phyloP scores from a whole-genome alignment of 2,113 vertebrate species.

The Microtus pennsylvanicus region DNA sequence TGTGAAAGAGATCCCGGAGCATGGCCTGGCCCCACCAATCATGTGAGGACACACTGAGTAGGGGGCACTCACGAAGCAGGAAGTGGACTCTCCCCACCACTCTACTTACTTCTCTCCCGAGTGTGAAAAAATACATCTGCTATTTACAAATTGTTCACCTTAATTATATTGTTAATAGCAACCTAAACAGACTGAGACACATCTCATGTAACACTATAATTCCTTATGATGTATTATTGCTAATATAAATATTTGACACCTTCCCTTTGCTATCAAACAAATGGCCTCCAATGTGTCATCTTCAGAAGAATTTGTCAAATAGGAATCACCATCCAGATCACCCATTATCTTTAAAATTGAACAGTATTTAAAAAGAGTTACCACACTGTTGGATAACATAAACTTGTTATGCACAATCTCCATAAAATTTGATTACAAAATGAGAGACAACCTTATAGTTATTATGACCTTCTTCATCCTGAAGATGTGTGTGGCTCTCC shows the following conservation, averaged over 20 bases:
- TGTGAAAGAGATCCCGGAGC: not conserved
- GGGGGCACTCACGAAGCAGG: not conserved
- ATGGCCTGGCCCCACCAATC: not conserved
- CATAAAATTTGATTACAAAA: not conserved
- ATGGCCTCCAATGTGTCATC: not conserved
- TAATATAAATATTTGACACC: not conserved
- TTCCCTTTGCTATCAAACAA: not conserved
- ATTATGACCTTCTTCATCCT: not conserved
- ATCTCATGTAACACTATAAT: not conserved
- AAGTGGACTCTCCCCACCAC: not conserved
- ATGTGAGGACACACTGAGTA: not conserved
- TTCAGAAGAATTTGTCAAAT: conserved; percentile 31
- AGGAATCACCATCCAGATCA: not conserved
- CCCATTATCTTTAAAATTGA: not conserved
- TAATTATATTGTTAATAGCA: not conserved
- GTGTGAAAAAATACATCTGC: not conserved
- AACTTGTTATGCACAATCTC: not conserved
- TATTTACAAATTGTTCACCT: not conserved
- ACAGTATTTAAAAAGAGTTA: not conserved
- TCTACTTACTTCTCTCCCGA: not conserved
- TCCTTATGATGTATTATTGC: not conserved
- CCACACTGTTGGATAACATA: not conserved
- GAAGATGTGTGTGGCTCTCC: not conserved
- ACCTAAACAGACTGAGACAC: not conserved
- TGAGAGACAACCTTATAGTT: not conserved